Evolutionary conservation across 35 echinoderm and acorn worm species (phyloP).

Genomic region (Lytechinus pictus): DNA sequence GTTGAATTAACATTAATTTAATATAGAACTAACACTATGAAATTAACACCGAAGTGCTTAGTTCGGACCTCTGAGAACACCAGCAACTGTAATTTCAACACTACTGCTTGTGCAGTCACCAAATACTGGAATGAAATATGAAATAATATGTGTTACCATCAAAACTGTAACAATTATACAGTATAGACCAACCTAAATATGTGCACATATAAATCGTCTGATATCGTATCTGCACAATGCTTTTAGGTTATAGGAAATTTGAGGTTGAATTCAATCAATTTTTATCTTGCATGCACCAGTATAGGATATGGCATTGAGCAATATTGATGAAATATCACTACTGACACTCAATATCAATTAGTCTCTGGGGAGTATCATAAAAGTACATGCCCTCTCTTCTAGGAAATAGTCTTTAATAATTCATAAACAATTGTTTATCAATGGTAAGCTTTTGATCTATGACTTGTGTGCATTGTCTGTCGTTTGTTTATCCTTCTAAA

Average conservation of each 20-base stretch:
- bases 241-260: neutral
- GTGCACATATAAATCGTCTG: too few relatives aligned
- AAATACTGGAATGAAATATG: too few relatives aligned
- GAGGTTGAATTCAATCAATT: neutral
- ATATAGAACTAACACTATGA: too few relatives aligned
- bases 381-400: neutral
- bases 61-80: too few relatives aligned
- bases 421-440: neutral
- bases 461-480: neutral
- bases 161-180: too few relatives aligned
- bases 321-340: neutral
- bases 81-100: too few relatives aligned
- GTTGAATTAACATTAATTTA: too few relatives aligned
- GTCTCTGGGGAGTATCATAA: neutral
- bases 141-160: too few relatives aligned
- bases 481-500: neutral
- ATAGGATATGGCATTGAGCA: neutral
- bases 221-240: too few relatives aligned
- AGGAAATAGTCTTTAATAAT: neutral
- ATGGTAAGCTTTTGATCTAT: neutral
- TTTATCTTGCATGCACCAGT: neutral
- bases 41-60: too few relatives aligned
- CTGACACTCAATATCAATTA: neutral
- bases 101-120: too few relatives aligned
- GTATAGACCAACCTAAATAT: too few relatives aligned